A percentile compares a stretch with the other conserved stretches of the same genome.
Evolutionary conservation across 37 sponge, comb jelly and placozoan species (phyloP).

Genomic region (Diacarnus erythraeanus): DNA sequence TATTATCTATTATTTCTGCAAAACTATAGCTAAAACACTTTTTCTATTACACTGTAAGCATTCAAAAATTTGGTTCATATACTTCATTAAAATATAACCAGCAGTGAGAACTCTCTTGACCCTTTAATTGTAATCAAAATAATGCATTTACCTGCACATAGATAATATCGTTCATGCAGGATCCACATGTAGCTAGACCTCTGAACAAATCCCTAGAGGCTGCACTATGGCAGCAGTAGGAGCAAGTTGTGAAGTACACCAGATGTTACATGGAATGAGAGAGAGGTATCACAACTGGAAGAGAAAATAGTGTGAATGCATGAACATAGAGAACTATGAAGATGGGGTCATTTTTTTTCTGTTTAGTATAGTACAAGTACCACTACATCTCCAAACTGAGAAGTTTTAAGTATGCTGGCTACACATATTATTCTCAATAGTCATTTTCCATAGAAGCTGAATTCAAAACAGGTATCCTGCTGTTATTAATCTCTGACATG

Average conservation of each 20-base stretch:
- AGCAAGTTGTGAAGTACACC: conserved; percentile 84
- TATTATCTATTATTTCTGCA: no score
- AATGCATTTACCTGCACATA: not conserved
- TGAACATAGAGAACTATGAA: conserved; percentile 60
- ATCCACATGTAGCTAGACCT: conserved; percentile 33
- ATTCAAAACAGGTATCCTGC: no score
- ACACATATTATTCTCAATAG: not conserved
- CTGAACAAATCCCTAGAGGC: conserved; percentile 60
- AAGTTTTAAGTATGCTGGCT: no score
- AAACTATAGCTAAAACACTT: no score
- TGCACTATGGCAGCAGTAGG: conserved; percentile 91
- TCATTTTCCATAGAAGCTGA: not conserved
- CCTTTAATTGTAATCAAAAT: no score
- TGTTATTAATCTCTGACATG: conserved; percentile 38
- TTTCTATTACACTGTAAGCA: no score
- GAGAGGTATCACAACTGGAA: conserved; percentile 64
- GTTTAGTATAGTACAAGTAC: not conserved
- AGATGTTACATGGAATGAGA: conserved; percentile 81
- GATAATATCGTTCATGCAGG: no score
- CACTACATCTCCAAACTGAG: no score
- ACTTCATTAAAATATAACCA: no score
- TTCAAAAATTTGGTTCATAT: no score
- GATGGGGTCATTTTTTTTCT: conserved; percentile 49
- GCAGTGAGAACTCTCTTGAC: no score
- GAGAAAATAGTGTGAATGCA: conserved; percentile 52